These are phyloP conservation scores for Cheilosia soror DNA, from an alignment of 2,888 invertebrate species.

Conservation along the genomic window DNA sequence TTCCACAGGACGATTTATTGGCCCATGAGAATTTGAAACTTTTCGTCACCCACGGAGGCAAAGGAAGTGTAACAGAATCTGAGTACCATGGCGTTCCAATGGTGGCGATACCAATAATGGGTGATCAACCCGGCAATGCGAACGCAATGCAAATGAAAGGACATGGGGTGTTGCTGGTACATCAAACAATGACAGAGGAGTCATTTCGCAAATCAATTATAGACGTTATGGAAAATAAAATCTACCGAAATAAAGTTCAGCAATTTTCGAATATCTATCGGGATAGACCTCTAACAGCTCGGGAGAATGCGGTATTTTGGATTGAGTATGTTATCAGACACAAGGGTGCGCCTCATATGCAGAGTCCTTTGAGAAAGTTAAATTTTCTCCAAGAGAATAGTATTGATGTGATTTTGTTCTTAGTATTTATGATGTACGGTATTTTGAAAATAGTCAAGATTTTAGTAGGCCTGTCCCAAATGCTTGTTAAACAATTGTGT, in stretches of 20 bases:
- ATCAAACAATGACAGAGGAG: slow-evolving; percentile 66
- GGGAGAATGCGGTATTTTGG: slow-evolving; percentile 85
- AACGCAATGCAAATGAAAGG: slow-evolving; percentile 88
- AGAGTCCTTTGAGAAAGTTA: slow-evolving; percentile 83
- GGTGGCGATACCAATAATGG: slow-evolving; percentile 89
- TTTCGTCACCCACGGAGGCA: slow-evolving; percentile 83
- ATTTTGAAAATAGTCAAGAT: slow-evolving; percentile 27
- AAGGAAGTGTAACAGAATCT: slow-evolving; percentile 90
- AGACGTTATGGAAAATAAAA: slow-evolving; percentile 76
- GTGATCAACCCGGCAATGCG: slow-evolving; percentile 90
- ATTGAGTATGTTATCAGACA: slow-evolving; percentile 85
- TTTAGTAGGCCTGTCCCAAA: slow-evolving; percentile 12
- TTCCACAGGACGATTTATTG: slow-evolving; percentile 89
- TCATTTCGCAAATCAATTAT: slow-evolving; percentile 64
- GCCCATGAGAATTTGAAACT: slow-evolving; percentile 88
- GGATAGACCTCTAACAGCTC: slow-evolving; percentile 84
- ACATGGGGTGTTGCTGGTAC: slow-evolving; percentile 56
- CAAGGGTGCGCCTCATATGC: slow-evolving; percentile 84
- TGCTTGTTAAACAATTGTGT: slow-evolving; percentile 11
- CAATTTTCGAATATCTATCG: slow-evolving; percentile 83
- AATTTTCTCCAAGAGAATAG: slow-evolving; percentile 83
- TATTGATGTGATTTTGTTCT: slow-evolving; percentile 82
- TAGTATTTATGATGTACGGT: slow-evolving; percentile 7
- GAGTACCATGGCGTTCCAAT: slow-evolving; percentile 91
- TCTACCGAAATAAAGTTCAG: slow-evolving; percentile 79